phyloP scores from a whole-genome alignment of 2,113 vertebrate species.

The Melanostigma gelatinosum region DNA sequence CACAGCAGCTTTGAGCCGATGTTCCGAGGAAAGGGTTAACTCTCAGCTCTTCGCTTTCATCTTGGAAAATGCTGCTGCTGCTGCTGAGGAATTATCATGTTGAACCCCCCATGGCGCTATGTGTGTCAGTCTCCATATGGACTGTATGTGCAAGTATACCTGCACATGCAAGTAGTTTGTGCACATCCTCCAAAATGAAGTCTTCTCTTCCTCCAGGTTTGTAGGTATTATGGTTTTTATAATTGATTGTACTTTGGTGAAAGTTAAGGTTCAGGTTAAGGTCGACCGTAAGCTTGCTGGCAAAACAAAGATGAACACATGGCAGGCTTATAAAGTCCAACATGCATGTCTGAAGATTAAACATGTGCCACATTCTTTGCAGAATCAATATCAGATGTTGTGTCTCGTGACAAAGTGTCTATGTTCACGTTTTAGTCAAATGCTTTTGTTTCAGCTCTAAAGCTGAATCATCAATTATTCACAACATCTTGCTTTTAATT shows the following conservation, averaged over 20 bases:
- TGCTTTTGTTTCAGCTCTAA: neutral
- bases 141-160: neutral
- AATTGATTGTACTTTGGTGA: neutral
- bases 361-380: neutral
- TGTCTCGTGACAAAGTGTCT: neutral
- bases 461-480: neutral
- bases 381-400: neutral
- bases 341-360: neutral
- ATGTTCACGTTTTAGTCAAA: neutral
- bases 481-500: conserved; percentile 11
- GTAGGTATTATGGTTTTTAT: neutral
- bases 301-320: neutral
- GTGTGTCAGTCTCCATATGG: neutral
- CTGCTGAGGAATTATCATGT: conserved; percentile 52
- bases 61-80: conserved; percentile 44
- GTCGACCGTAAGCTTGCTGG: neutral
- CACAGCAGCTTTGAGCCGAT: conserved; percentile 45
- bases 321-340: neutral
- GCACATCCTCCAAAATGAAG: neutral
- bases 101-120: neutral
- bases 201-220: neutral
- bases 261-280: neutral
- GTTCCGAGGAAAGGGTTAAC: conserved; percentile 57
- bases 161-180: neutral
- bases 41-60: conserved; percentile 55